These are phyloP conservation scores for Dascillus cervinus DNA, from an alignment of 2,888 invertebrate species.

Conservation along the genomic window DNA sequence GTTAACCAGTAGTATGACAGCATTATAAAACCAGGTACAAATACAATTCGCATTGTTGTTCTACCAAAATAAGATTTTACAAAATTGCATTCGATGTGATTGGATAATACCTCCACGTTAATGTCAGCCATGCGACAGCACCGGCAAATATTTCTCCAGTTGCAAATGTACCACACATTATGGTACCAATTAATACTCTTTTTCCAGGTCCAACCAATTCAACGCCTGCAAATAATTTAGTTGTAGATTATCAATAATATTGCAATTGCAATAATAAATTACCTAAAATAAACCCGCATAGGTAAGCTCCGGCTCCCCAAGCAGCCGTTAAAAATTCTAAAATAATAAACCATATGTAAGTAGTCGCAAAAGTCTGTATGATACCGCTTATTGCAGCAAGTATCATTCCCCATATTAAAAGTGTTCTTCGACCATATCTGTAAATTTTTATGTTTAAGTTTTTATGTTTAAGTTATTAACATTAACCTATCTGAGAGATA, in stretches of 20 bases:
- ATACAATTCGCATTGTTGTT: slow-evolving; percentile 46
- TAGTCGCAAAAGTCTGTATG: slow-evolving; percentile 58
- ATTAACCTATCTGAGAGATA: slow-evolving; percentile 59
- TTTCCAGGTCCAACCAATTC: slow-evolving; percentile 70
- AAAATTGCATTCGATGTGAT: too few species aligned
- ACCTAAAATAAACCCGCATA: slow-evolving; percentile 67
- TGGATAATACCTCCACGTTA: slow-evolving; percentile 59
- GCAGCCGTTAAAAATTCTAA: slow-evolving; percentile 67
- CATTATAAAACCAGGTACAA: slow-evolving; percentile 58
- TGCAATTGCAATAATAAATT: too few species aligned
- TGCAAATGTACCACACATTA: slow-evolving; percentile 64
- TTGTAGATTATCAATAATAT: too few species aligned
- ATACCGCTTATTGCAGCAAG: slow-evolving; percentile 59
- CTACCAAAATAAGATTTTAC: slow-evolving; percentile 42
- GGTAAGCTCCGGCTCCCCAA: slow-evolving; percentile 62
- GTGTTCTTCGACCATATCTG: slow-evolving; percentile 54
- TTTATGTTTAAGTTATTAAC: not conserved
- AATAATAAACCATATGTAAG: slow-evolving; percentile 59
- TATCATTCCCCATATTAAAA: slow-evolving; percentile 50
- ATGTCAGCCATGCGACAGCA: slow-evolving; percentile 56
- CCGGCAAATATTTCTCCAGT: slow-evolving; percentile 62
- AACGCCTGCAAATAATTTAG: slow-evolving; percentile 47
- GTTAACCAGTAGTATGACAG: slow-evolving; percentile 59
- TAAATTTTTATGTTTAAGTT: slow-evolving; percentile 10
- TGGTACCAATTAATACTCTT: slow-evolving; percentile 62